These are phyloP conservation scores for Sardinella longiceps DNA, from an alignment of 2,797 vertebrate species.

Conservation along the genomic window DNA sequence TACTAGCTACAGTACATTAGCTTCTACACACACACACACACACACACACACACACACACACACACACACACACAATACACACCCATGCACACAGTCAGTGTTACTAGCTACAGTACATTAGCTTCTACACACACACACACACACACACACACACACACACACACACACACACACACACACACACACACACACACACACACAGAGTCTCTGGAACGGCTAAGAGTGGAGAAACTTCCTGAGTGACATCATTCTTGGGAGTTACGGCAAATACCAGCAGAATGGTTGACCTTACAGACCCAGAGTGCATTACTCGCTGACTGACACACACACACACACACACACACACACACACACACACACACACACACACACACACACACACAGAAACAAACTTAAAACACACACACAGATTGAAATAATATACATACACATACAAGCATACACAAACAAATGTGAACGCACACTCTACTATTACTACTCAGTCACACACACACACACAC, in stretches of 20 bases:
- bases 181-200: background rate
- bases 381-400: background rate
- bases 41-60: background rate
- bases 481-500: background rate
- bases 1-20: too few relatives aligned
- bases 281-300: background rate
- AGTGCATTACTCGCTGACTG: background rate
- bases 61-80: too few relatives aligned
- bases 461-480: too few relatives aligned
- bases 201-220: background rate
- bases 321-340: conserved; percentile 28
- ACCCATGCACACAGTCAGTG: too few relatives aligned
- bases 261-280: background rate
- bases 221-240: background rate
- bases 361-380: background rate
- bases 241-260: background rate
- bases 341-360: conserved; percentile 24
- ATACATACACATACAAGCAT: background rate
- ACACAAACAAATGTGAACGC: background rate
- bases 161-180: background rate
- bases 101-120: too few relatives aligned
- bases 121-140: background rate
- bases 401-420: background rate
- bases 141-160: background rate
- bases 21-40: background rate